Conservation (phyloP, 1,140 invertebrate species). For the Drosophila lacteicornis region DNA sequence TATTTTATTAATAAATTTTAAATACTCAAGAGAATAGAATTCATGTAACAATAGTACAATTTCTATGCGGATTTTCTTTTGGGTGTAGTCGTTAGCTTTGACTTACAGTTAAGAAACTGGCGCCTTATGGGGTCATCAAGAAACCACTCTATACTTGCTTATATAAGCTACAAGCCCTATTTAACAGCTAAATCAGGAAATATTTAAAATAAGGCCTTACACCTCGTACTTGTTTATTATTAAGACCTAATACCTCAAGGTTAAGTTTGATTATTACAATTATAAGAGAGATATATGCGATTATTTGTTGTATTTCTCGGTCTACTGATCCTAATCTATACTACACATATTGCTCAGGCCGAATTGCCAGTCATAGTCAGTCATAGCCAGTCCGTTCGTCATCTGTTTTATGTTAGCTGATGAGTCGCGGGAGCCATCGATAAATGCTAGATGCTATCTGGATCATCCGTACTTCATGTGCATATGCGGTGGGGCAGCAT, state of each 20-base stretch:
- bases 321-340: conserved; percentile 13
- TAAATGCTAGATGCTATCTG: conserved; percentile 20
- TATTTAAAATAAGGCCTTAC: neutral
- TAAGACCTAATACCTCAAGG: neutral
- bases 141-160: neutral
- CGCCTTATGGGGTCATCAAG: neutral
- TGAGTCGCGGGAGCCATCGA: conserved; percentile 53
- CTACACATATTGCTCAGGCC: conserved; percentile 3
- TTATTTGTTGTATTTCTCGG: neutral
- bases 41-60: too few species aligned
- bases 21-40: too few species aligned
- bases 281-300: neutral
- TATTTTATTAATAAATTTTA: too few species aligned
- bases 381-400: conserved; percentile 46
- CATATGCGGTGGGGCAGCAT: conserved; percentile 56
- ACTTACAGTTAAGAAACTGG: neutral
- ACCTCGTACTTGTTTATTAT: neutral
- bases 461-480: conserved; percentile 62
- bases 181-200: neutral
- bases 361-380: conserved; percentile 71
- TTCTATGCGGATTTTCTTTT: too few species aligned
- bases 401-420: conserved; percentile 80
- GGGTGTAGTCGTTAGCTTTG: neutral
- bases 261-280: neutral
- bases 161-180: neutral